Conservation (phyloP, 2,113 vertebrate species). For the Meles meles region DNA sequence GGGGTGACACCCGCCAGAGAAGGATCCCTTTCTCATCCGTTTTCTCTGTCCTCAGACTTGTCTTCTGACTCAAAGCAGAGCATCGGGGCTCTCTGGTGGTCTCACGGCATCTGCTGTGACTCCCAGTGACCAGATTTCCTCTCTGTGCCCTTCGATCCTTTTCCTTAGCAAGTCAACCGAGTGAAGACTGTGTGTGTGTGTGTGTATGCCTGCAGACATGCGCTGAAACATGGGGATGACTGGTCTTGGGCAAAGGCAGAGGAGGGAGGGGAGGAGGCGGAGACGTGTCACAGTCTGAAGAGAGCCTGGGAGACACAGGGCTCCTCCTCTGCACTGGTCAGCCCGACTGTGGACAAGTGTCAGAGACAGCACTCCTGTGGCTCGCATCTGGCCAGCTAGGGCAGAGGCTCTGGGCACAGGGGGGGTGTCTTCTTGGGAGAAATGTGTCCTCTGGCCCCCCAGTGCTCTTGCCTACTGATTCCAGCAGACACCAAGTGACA, state of each 20-base stretch:
- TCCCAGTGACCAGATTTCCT: neutral
- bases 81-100: neutral
- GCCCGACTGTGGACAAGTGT: neutral
- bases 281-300: neutral
- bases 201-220: neutral
- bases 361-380: neutral
- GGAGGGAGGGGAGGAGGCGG: neutral
- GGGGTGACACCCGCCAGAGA: neutral
- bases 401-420: neutral
- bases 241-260: rapidly evolving
- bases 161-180: neutral
- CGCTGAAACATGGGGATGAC: neutral
- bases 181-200: neutral
- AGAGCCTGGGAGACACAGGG: neutral
- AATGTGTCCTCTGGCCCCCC: neutral
- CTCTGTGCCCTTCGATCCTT: neutral
- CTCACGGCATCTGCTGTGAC: neutral
- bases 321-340: neutral
- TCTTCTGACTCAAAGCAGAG: neutral
- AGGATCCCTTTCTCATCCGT: neutral
- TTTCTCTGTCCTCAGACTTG: neutral
- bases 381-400: neutral
- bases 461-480: neutral
- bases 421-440: neutral
- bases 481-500: neutral